These are phyloP conservation scores for Ceratina australensis DNA, from an alignment of 1,140 invertebrate species.

Conservation along the genomic window DNA sequence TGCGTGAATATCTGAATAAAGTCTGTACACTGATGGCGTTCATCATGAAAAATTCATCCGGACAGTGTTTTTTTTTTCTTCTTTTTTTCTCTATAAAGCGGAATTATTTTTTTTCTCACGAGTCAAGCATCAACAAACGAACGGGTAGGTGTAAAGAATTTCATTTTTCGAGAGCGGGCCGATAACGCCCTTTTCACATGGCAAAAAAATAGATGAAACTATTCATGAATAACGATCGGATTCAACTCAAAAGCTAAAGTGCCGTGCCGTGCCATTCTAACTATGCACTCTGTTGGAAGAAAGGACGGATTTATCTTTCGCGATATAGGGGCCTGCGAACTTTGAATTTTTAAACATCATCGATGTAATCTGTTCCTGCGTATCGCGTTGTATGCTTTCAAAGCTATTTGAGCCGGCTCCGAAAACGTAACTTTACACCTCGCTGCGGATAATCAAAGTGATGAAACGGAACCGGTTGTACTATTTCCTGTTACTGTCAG, in stretches of 20 bases:
- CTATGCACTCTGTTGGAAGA: constrained; percentile 37
- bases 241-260: not conserved
- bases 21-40: not conserved
- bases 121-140: not conserved
- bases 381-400: not conserved
- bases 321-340: constrained; percentile 8
- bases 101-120: not conserved
- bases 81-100: not conserved
- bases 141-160: not conserved
- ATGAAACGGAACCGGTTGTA: not conserved
- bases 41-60: not conserved
- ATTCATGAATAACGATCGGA: constrained; percentile 21
- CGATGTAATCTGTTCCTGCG: not conserved
- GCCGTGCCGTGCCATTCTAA: constrained; percentile 43
- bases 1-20: not conserved
- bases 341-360: constrained; percentile 29
- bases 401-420: not conserved
- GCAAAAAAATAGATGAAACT: not conserved
- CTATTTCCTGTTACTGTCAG: not conserved
- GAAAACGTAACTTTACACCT: constrained; percentile 11
- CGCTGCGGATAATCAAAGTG: constrained; percentile 8
- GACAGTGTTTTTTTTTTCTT: not conserved
- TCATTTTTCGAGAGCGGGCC: not conserved
- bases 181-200: not conserved
- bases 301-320: constrained; percentile 34